A percentile compares a stretch with the other conserved stretches of the same genome.
phyloP scores from a whole-genome alignment of 2,888 invertebrate genomes.

The Parnassius mnemosyne region DNA sequence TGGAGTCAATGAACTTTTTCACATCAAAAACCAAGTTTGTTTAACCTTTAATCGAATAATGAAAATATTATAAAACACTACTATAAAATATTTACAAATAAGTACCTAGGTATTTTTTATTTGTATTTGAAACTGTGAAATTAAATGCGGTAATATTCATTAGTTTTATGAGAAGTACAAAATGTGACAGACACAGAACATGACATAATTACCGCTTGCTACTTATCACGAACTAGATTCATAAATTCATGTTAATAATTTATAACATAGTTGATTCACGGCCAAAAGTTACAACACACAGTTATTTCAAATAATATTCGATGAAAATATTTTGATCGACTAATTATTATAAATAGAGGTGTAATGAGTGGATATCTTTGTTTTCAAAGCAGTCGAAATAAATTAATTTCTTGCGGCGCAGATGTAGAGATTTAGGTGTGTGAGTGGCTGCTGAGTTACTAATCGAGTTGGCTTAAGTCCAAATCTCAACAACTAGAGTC shows the following conservation, averaged over 20 bases:
- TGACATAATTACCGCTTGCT: conserved; percentile 41
- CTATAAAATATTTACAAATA: conserved; percentile 41
- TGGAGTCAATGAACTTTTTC: conserved; percentile 56
- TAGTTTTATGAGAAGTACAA: conserved; percentile 6
- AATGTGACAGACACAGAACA: conserved; percentile 26
- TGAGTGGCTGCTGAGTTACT: conserved; percentile 44
- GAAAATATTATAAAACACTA: too few relatives aligned
- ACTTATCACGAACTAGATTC: conserved; percentile 44
- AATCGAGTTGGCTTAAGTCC: conserved; percentile 68
- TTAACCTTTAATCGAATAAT: too few relatives aligned
- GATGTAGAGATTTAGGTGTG: conserved; percentile 47
- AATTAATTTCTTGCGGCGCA: conserved; percentile 43
- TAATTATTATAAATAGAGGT: conserved; percentile 32
- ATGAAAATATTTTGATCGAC: conserved; percentile 36
- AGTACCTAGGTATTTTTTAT: neutral
- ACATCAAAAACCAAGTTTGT: too few relatives aligned
- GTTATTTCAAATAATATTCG: conserved; percentile 50
- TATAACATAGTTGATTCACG: conserved; percentile 59
- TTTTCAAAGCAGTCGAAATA: conserved; percentile 40
- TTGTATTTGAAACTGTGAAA: neutral
- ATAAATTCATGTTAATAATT: conserved; percentile 52
- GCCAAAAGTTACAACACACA: conserved; percentile 50
- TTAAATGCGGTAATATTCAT: too few relatives aligned
- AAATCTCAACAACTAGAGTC: conserved; percentile 51
- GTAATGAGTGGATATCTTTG: conserved; percentile 35